phyloP scores from a whole-genome alignment of 2,797 vertebrate species.

The Saxicola maurus region DNA sequence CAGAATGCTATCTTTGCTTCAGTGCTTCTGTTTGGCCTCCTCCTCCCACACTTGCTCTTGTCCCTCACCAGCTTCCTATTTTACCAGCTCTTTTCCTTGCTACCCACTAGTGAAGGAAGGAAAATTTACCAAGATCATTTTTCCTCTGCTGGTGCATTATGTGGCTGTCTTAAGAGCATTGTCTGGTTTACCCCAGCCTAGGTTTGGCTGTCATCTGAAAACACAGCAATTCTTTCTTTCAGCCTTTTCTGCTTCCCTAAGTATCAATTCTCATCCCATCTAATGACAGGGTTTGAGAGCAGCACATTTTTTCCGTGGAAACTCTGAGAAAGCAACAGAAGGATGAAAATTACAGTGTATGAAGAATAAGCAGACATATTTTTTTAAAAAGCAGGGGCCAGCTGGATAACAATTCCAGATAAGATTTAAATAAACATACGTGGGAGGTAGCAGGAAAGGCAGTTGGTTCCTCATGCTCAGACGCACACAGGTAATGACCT shows the following conservation, averaged over 20 bases:
- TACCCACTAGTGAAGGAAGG: neutral
- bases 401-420: constrained; percentile 20
- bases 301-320: neutral
- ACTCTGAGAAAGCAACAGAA: neutral
- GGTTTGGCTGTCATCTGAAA: neutral
- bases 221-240: neutral
- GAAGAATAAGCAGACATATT: neutral
- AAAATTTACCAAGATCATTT: neutral
- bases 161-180: neutral
- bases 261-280: neutral
- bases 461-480: constrained; percentile 36
- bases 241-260: neutral
- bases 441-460: constrained; percentile 37
- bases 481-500: constrained; percentile 58
- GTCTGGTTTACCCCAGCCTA: neutral
- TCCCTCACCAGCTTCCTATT: neutral
- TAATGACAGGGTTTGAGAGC: neutral
- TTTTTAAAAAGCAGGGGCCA: neutral
- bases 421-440: constrained; percentile 42
- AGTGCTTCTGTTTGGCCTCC: neutral
- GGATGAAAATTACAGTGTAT: neutral
- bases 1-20: neutral
- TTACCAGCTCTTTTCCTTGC: neutral
- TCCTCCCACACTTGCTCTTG: neutral
- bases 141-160: neutral